A percentile compares a stretch with the other conserved stretches of the same genome.
Conservation (phyloP, 2,797 vertebrate species). For the Clarias fuscus region DNA sequence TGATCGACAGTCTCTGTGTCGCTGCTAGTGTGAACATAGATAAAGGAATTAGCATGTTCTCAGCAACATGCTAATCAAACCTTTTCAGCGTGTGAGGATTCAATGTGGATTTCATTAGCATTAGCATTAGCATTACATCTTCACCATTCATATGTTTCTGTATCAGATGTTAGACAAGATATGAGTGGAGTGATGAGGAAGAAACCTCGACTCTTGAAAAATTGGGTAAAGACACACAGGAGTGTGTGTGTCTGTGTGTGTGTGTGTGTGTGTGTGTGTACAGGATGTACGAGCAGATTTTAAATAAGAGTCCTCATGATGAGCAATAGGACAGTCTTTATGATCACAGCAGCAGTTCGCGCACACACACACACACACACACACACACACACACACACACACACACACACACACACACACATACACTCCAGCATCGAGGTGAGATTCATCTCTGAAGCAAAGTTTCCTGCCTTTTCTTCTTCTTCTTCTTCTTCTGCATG, state of each 20-base stretch:
- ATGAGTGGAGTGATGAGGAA: background rate
- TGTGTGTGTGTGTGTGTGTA: background rate
- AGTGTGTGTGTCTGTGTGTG: background rate
- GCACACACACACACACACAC: background rate
- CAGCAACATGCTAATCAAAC: background rate
- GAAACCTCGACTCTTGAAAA: background rate
- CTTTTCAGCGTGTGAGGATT: background rate
- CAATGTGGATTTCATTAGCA: conserved; percentile 13
- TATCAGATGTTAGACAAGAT: conserved; percentile 9
- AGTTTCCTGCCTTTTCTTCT: background rate
- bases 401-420: background rate
- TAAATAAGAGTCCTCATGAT: background rate
- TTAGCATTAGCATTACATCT: background rate
- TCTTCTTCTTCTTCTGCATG: conserved; percentile 72
- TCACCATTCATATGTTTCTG: background rate
- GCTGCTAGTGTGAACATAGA: background rate
- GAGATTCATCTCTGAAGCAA: background rate
- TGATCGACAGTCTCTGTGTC: background rate
- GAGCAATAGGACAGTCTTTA: background rate
- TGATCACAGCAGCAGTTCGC: conserved; percentile 2
- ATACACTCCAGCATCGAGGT: background rate
- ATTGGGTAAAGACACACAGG: background rate
- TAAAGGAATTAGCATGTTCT: background rate
- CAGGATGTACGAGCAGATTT: background rate
- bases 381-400: background rate